These are phyloP conservation scores for Tinea trinotella DNA, from an alignment of 2,888 invertebrate species.

Conservation along the genomic window DNA sequence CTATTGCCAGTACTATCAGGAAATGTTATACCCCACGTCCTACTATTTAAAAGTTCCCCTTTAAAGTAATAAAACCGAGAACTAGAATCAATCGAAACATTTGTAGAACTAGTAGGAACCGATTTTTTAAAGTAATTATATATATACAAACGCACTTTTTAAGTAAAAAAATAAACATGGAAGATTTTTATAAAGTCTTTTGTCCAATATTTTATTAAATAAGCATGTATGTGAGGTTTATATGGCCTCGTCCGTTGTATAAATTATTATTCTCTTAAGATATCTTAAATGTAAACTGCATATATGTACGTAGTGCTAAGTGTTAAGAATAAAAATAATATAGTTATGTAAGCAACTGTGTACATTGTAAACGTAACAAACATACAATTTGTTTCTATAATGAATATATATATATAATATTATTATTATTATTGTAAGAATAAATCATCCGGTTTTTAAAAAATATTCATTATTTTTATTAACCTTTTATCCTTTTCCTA, in stretches of 20 bases:
- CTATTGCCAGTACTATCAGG: too few relatives aligned
- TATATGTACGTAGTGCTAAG: constrained; percentile 69
- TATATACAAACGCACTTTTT: constrained; percentile 28
- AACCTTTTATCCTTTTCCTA: constrained; percentile 20
- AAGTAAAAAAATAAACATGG: constrained; percentile 28
- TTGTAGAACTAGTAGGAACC: too few relatives aligned
- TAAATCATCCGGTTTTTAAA: constrained; percentile 78
- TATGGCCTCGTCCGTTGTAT: constrained; percentile 52
- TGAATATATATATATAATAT: constrained; percentile 82
- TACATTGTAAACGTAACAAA: constrained; percentile 80
- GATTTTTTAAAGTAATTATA: too few relatives aligned
- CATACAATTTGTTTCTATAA: constrained; percentile 72
- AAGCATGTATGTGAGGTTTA: neutral
- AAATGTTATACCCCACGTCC: too few relatives aligned
- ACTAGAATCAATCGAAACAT: too few relatives aligned
- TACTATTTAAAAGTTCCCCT: too few relatives aligned
- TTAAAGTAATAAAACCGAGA: too few relatives aligned
- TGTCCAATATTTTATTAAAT: constrained; percentile 41
- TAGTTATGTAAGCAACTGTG: constrained; percentile 66
- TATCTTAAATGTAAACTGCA: constrained; percentile 54
- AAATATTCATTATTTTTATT: constrained; percentile 52
- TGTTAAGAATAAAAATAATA: constrained; percentile 73
- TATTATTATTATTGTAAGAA: constrained; percentile 76
- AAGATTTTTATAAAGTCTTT: constrained; percentile 42
- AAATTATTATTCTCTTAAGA: constrained; percentile 64